Evolutionary conservation across 1,140 invertebrate species (phyloP), one percentile per base, ranked within the genome.

Genomic region (Steinernema khuongi): DNA sequence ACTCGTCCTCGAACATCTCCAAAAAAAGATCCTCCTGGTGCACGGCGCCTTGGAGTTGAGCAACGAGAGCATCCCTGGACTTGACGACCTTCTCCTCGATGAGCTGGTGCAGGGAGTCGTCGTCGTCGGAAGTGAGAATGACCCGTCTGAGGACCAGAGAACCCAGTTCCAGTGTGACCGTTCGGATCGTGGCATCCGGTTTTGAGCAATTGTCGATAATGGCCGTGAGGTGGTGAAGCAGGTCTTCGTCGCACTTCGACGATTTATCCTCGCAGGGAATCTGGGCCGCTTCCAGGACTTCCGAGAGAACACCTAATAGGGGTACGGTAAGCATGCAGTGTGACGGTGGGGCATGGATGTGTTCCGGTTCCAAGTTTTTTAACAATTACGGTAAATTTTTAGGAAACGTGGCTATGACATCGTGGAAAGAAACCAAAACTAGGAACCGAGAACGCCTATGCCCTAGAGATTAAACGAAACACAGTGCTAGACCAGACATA

Each of bases 1-100:
- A 92, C 89, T 99, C 96, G 86, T 97, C 94, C 87, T 99, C 96
- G 87, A 99, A 99, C 90, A 98, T 94, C 85, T 99, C 96, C 31
- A 98, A 87, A 88, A 99, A 99, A 78, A 98, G 94, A 83, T 98
- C 95, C 88, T 98, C 95, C 88, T 96, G 96, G 86, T 95, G 96
- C 85, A 96, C 95, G 88, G 94, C 94, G 41, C 93, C 89, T 0
- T 96, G 88, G 17, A 94, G 91, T 78, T 89, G 72, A 82, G 91
- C 89, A 79, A 73, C 31, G 1, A 81, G 31, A 19, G 72, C 69
- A n/a, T 76, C 31, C 33, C 69, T 44, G n/a, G 67, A 88, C 84
- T 76, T 91, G 81, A 83, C 88, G 85, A 85, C 87, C 86, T 50
- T 74, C 44, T 68, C 72, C 29, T 60, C 75, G 31, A 82, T 83